These are phyloP conservation scores for Ametastegia equiseti DNA, from an alignment of 2,888 invertebrate genomes.

Conservation along the genomic window DNA sequence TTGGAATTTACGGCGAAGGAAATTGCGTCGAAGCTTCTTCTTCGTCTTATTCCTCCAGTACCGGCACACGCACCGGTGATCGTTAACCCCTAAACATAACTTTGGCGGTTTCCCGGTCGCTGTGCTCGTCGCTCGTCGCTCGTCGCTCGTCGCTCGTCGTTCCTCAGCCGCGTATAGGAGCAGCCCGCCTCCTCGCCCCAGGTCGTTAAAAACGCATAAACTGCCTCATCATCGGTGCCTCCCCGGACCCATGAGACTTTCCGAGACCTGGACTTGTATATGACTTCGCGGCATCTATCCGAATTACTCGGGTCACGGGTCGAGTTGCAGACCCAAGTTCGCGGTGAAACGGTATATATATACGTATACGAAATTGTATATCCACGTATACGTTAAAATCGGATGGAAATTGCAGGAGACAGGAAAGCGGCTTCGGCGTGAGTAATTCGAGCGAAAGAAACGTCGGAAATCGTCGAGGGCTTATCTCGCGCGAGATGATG, in stretches of 20 bases:
- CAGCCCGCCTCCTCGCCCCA: constrained; percentile 35
- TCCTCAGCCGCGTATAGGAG: background rate
- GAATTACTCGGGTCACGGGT: constrained; percentile 22
- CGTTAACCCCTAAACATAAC: constrained; percentile 47
- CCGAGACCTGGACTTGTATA: background rate
- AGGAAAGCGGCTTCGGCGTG: background rate
- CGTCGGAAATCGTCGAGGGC: too few species aligned
- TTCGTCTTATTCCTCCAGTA: too few species aligned
- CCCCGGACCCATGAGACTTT: constrained; percentile 13
- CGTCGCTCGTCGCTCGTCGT: constrained; percentile 42
- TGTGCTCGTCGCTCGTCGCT: constrained; percentile 42
- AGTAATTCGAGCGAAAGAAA: background rate
- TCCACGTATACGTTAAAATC: background rate
- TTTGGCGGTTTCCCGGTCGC: constrained; percentile 41
- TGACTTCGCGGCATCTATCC: background rate
- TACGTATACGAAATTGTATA: too few species aligned
- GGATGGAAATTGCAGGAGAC: background rate
- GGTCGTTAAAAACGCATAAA: constrained; percentile 51
- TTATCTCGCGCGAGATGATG: too few species aligned
- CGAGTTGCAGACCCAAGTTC: background rate
- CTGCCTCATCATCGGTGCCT: constrained; percentile 50
- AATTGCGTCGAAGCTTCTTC: background rate
- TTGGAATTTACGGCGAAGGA: background rate
- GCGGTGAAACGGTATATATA: too few species aligned
- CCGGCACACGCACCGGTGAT: constrained; percentile 27